Percentiles rank a stretch among this genome's conserved stretches.
phyloP scores from a whole-genome alignment of 2,888 invertebrate genomes.

The Amitus sp. region DNA sequence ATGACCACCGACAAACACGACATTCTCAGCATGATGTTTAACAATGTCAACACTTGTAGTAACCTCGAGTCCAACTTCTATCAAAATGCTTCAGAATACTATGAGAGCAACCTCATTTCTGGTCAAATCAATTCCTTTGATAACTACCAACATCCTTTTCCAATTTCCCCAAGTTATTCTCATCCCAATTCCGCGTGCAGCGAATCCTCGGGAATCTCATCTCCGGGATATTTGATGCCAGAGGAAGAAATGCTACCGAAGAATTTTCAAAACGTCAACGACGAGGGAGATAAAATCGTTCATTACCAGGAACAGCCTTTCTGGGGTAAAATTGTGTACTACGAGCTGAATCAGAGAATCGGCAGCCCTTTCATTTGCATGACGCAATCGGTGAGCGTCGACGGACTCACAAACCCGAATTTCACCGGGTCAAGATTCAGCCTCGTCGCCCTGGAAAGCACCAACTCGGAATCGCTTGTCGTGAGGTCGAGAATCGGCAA shows the following conservation, averaged over 20 bases:
- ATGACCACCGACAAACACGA: background rate
- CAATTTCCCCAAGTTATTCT: background rate
- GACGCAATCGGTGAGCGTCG: constrained; percentile 88
- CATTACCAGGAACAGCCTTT: constrained; percentile 77
- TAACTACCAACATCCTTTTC: background rate
- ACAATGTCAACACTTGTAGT: background rate
- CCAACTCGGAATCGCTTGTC: constrained; percentile 94
- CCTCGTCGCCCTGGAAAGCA: constrained; percentile 93
- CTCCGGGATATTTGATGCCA: background rate
- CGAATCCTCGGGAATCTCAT: background rate
- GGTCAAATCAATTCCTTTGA: too few species aligned
- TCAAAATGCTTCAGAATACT: background rate
- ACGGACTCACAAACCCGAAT: constrained; percentile 97
- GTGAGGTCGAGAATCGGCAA: constrained; percentile 95
- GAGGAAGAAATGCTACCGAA: background rate
- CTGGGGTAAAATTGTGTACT: constrained; percentile 97
- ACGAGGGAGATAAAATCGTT: constrained; percentile 58
- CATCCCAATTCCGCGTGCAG: background rate
- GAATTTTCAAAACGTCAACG: background rate
- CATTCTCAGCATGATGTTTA: background rate
- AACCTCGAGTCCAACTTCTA: background rate
- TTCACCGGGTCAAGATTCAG: constrained; percentile 94
- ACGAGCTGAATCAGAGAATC: constrained; percentile 94
- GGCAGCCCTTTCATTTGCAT: constrained; percentile 94
- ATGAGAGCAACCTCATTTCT: background rate